Evolutionary conservation across 2,797 vertebrate species (phyloP), one percentile per base, ranked within the genome.

Genomic region (Eospalax fontanierii): DNA sequence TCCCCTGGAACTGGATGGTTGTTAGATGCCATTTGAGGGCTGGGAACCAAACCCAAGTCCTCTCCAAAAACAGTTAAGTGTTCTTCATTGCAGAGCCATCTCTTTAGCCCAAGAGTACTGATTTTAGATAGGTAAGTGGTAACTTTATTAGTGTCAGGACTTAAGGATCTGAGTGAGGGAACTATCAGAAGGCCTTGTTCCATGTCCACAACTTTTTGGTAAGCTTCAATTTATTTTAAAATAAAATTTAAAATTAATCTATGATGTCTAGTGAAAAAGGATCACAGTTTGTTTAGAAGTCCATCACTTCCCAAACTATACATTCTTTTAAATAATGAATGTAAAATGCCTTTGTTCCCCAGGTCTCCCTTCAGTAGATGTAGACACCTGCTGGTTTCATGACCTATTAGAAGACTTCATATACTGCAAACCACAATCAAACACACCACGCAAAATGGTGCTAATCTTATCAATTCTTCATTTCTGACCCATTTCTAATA

Each of bases 211-310:
- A 97, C 33, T 95, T 90, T 86, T 91, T 16, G 74, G 26, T 75
- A 86, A 96, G 33, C 50, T 43, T 93, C 35, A 82, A 73, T 12
- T 88, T 93, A 82, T 61, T 95, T 95, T 22, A 85, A 78, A 70
- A 87, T 93, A 66, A 93, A 70, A 84, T 93, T 16, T 7, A 81
- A 90, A 86, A 92, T 92, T 80, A 59, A 88, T 38, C 74, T 87
- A 43, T 50, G 40, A 63, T 33, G n/a, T 61, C 14, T 46, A 87
- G 59, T 40, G 6, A 70, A 90, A 88, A 89, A 38, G 4, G 14
- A 61, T 6, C 38, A 90, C 35, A 65, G 14, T 82, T 40, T 85
- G 70, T 76, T 78, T n/a, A n/a, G 87, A 59, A 95, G 63, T 71
- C 89, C n/a, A 90, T 35, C 35, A 79, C 19, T 26, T 87, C 71